phyloP scores from a whole-genome alignment of 2,888 invertebrate genomes.

The Scaptomyza flava region DNA sequence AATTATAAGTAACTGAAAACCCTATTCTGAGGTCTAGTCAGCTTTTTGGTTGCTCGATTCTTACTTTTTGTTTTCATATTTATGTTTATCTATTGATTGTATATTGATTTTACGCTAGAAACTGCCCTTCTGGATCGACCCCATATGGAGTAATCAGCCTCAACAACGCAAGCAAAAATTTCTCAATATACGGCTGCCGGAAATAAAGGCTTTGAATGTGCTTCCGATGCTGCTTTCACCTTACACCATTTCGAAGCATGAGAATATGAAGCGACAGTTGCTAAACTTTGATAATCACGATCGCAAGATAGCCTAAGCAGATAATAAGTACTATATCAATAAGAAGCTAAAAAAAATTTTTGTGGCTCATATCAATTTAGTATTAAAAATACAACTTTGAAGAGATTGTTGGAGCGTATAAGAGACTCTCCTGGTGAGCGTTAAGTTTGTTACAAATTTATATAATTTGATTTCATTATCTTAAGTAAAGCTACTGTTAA shows the following conservation, averaged over 20 bases:
- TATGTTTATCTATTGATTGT: too few species aligned
- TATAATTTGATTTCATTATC: conserved; percentile 27
- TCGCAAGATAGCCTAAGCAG: conserved; percentile 80
- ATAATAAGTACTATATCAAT: neutral
- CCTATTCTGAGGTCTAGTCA: too few species aligned
- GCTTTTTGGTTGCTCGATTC: too few species aligned
- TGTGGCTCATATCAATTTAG: neutral
- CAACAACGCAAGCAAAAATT: conserved; percentile 49
- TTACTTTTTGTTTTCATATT: too few species aligned
- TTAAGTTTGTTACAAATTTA: conserved; percentile 30
- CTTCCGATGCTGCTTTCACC: conserved; percentile 82
- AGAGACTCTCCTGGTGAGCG: conserved; percentile 41
- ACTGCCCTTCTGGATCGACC: conserved; percentile 84
- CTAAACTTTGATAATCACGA: conserved; percentile 83
- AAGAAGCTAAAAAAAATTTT: neutral
- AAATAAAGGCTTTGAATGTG: conserved; percentile 79
- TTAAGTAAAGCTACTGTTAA: conserved; percentile 4
- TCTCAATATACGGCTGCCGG: conserved; percentile 82
- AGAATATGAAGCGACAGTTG: conserved; percentile 82
- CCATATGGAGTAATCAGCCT: conserved; percentile 81
- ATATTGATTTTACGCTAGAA: conserved; percentile 58
- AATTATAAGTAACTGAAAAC: too few species aligned
- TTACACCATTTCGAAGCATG: conserved; percentile 83
- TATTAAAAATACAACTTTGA: conserved; percentile 10
- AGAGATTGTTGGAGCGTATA: conserved; percentile 1